Conservation (phyloP, 2,113 vertebrate species). For the Equus przewalskii region DNA sequence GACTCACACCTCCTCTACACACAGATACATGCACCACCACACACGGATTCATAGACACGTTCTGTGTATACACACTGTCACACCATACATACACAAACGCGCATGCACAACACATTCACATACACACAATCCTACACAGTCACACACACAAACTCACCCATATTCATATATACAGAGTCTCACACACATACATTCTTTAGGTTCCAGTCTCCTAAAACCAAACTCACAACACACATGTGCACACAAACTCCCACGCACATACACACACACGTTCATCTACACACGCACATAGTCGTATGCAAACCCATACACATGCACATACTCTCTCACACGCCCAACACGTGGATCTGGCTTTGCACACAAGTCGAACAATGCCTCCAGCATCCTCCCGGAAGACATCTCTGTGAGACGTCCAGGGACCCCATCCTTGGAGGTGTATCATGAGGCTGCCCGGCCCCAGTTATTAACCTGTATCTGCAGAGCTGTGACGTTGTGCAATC, state of each 20-base stretch:
- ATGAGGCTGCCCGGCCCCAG: background rate
- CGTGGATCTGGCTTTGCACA: fast-evolving
- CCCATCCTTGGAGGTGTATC: background rate
- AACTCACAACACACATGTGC: background rate
- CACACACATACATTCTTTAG: background rate
- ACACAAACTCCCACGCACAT: background rate
- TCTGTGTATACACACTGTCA: no score
- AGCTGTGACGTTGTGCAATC: conserved; percentile 81
- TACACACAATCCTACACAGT: background rate
- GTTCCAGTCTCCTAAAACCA: background rate
- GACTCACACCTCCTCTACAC: background rate
- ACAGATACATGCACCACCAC: background rate
- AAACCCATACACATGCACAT: background rate
- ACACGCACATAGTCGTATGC: background rate
- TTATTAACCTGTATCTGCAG: conserved; percentile 73
- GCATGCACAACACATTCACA: background rate
- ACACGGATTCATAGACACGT: background rate
- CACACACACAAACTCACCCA: background rate
- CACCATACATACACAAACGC: background rate
- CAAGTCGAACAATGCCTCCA: background rate
- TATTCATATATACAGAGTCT: background rate
- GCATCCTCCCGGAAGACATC: conserved; percentile 74
- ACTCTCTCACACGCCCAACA: background rate
- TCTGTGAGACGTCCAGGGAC: conserved; percentile 71
- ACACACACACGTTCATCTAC: background rate